Percentiles rank a stretch among this genome's conserved stretches.
Conservation (phyloP, 2,797 vertebrate species). For the Calcarius lapponicus region DNA sequence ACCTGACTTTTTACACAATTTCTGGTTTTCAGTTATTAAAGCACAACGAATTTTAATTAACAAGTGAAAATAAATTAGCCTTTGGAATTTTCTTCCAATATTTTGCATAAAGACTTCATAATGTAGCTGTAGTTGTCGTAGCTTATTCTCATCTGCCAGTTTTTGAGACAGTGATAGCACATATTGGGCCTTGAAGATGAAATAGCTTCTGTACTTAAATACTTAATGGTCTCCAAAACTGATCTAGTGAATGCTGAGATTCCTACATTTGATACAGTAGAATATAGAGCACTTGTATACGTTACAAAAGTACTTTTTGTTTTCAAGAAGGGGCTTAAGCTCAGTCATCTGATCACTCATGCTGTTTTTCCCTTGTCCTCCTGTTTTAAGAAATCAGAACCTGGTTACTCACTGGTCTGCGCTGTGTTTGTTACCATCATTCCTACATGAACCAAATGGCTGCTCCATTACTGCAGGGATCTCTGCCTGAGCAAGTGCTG, state of each 20-base stretch:
- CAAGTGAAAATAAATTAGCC: not conserved
- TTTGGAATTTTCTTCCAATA: not conserved
- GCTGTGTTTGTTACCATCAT: rapidly evolving
- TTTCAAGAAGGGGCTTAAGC: not conserved
- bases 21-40: not conserved
- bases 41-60: not conserved
- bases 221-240: not conserved
- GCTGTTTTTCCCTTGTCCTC: not conserved
- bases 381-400: not conserved
- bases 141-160: not conserved
- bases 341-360: not conserved
- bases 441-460: not conserved
- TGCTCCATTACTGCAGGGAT: not conserved
- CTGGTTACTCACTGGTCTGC: rapidly evolving
- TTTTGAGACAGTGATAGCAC: not conserved
- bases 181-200: not conserved
- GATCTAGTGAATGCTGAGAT: not conserved
- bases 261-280: not conserved
- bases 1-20: not conserved
- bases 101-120: not conserved
- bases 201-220: not conserved
- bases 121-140: not conserved
- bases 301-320: not conserved
- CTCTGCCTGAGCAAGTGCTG: not conserved
- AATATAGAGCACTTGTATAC: not conserved